Percentiles rank a stretch among this genome's conserved stretches.
Evolutionary conservation across 2,113 vertebrate genomes (phyloP).

Genomic region (Chaenogobius annularis): DNA sequence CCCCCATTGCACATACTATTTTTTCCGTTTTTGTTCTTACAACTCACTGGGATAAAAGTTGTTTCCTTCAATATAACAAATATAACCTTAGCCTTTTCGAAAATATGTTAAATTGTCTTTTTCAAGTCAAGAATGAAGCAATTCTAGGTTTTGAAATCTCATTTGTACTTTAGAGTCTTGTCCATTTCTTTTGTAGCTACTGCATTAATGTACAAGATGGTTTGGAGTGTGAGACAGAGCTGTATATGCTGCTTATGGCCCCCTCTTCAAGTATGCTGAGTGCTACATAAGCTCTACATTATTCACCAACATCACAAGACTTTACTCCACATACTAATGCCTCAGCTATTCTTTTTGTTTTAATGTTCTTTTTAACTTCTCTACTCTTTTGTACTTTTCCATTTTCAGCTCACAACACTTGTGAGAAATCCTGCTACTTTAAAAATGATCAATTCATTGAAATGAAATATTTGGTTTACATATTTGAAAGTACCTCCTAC

Average conservation of each 20-base stretch:
- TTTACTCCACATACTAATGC: conserved; percentile 28
- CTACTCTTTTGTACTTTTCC: neutral
- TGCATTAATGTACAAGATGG: conserved; percentile 23
- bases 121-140: no score
- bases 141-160: neutral
- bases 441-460: no score
- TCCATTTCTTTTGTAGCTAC: conserved; percentile 15
- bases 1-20: no score
- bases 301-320: conserved; percentile 14
- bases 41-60: no score
- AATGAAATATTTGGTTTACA: no score
- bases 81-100: no score
- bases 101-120: no score
- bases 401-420: neutral
- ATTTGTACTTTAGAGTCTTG: conserved; percentile 13
- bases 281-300: conserved; percentile 16
- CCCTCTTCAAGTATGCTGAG: conserved; percentile 26
- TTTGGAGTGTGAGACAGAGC: conserved; percentile 4
- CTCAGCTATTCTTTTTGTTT: conserved; percentile 13
- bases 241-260: conserved; percentile 20
- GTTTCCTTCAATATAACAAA: no score
- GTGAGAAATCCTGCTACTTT: neutral
- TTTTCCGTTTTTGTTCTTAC: no score
- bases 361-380: neutral
- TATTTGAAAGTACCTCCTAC: no score